Evolutionary conservation across 2,797 vertebrate genomes (phyloP).

Genomic region (Gallinago solitaria): DNA sequence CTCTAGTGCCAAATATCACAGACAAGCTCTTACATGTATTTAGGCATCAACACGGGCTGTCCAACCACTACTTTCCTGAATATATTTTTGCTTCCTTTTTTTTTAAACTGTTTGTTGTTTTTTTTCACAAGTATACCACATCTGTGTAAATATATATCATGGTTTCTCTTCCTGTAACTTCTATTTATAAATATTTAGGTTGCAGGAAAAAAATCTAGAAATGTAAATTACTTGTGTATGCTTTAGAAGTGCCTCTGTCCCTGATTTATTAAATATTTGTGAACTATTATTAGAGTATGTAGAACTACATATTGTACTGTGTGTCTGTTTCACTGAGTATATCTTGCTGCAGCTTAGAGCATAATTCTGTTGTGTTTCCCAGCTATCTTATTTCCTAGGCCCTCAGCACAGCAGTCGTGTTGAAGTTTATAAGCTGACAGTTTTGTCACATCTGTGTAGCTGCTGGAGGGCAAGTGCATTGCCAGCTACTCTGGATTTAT

Average conservation of each 20-base stretch:
- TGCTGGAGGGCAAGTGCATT: not conserved
- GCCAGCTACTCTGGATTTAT: not conserved
- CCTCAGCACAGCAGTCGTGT: not conserved
- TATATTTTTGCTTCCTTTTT: not conserved
- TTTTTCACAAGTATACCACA: not conserved
- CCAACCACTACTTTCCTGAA: not conserved
- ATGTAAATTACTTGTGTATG: not conserved
- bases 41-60: not conserved
- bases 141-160: not conserved
- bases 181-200: not conserved
- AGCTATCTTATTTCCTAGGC: not conserved
- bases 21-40: not conserved
- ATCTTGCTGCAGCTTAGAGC: not conserved
- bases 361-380: slow-evolving; percentile 9
- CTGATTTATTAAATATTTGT: not conserved
- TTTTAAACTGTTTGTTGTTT: not conserved
- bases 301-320: not conserved
- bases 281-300: not conserved
- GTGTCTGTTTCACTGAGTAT: not conserved
- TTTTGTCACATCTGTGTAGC: not conserved
- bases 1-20: not conserved
- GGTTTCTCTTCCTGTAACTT: not conserved
- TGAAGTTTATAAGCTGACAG: not conserved
- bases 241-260: not conserved
- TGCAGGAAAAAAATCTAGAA: not conserved